phyloP scores from a whole-genome alignment of 2,888 invertebrate genomes.

The Trachelus stipa region DNA sequence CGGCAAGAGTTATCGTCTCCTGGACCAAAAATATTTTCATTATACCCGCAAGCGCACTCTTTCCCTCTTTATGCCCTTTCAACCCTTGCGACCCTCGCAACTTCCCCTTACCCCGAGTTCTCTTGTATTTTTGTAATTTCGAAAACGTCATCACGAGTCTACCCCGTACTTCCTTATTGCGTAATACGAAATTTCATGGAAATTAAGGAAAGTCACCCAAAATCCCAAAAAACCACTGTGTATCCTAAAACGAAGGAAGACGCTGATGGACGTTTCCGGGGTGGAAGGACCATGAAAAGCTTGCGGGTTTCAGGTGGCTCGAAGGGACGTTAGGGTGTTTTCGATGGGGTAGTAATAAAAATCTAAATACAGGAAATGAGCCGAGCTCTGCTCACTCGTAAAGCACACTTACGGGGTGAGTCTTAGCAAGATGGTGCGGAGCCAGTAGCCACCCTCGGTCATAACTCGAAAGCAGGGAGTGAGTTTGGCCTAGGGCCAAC shows the following conservation, averaged over 20 bases:
- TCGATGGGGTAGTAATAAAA: constrained; percentile 16
- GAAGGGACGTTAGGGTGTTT: constrained; percentile 6
- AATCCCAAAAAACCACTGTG: background rate
- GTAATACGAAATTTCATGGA: background rate
- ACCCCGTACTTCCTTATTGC: background rate
- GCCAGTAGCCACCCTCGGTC: constrained; percentile 7
- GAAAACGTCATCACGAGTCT: background rate
- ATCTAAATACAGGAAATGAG: constrained; percentile 28
- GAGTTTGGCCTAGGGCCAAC: constrained; percentile 45
- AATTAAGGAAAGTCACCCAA: background rate
- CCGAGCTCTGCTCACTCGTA: constrained; percentile 19
- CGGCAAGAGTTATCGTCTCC: constrained; percentile 26
- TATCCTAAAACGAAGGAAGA: background rate
- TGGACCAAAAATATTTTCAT: constrained; percentile 29
- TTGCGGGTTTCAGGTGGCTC: background rate
- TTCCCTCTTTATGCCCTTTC: background rate
- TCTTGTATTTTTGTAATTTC: background rate
- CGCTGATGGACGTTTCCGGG: background rate
- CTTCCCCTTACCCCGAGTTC: background rate
- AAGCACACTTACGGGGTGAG: constrained; percentile 26
- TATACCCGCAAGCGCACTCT: background rate
- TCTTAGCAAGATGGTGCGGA: constrained; percentile 7
- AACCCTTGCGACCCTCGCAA: background rate
- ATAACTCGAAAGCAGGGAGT: constrained; percentile 18
- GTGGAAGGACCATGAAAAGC: background rate